Evolutionary conservation across 2,113 vertebrate species (phyloP), one percentile per base, ranked within the genome.

Genomic region (Notechis scutatus): DNA sequence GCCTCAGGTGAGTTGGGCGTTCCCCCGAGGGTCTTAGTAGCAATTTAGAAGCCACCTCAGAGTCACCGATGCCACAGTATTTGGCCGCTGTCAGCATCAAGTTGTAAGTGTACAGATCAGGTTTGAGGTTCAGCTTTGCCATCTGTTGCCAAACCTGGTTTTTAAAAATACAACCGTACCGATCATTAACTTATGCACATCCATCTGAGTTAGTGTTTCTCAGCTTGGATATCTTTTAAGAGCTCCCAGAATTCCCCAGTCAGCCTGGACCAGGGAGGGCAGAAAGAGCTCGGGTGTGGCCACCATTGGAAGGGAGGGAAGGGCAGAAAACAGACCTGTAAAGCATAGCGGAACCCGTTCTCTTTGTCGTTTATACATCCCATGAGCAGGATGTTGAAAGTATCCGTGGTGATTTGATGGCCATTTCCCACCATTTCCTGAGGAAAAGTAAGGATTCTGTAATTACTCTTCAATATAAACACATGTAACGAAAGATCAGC

Each of bases 311-410:
- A 74, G n/a, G 69, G 15, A 86, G 85, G 3, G 18, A 3, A 8
- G 26, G 18, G 64, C 3, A 26, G 86, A n/a, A n/a, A 24, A 95
- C 89, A 92, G 92, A 99, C 99, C 98, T 99, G 99, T 90, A 99
- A 91, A 42, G 98, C 97, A 0, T 98, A 95, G 89, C 98, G 97
- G 97, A 99, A 99, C 3, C 99, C 99, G 0, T 92, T 95, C 10
- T 98, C 96, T 0, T 97, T 98, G 95, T 99, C 98, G 94, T 98
- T 98, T 95, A 99, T 97, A 95, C 99, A 99, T 92, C 98, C 97
- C 98, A 99, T 98, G 81, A 99, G 97, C 94, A 99, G 97, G 94
- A 98, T 98, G 94, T 98, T 99, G 97, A 99, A 99, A 0, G 99
- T 99, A 96, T 99, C 98, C 3, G 97, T 98, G 45, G 98, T 99